Evolutionary conservation across 1,140 invertebrate species (phyloP), one percentile per base, ranked within the genome.

Genomic region (Nymphalis io): DNA sequence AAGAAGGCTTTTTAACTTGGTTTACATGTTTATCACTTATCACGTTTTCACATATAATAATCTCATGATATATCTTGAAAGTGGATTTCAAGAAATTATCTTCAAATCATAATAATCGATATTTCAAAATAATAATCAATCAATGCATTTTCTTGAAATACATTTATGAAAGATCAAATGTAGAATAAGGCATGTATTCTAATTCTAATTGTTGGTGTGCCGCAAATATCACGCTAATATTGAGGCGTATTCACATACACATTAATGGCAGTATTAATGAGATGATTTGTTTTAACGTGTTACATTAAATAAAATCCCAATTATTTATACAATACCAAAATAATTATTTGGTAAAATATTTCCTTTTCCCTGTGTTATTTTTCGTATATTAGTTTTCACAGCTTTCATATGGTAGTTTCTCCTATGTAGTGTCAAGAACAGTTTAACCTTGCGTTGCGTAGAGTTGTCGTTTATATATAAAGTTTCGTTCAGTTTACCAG

Each of bases 171-270:
- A 51, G 44, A 63, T 68, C 44, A 48, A 48, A 70, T 76, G 64
- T 80, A 76, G 82, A 79, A 79, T 84, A 80, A 74, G 75, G 77
- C 80, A 79, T 83, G 81, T 82, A 81, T 75, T 68, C 75, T 78
- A 70, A 72, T 69, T 64, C 57, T 67, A 40, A 48, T 46, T 76
- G 61, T 73, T 73, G 66, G 71, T 75, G 73, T 73, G 67, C 67
- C 21, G 66, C 60, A 60, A 61, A 33, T 65, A 59, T 66, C 62
- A 66, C 60, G 68, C 60, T 63, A 70, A 62, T 69, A 33, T 55
- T 60, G 53, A 44, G 38, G 46, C 39, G 48, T 55, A 59, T 53
- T 66, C 38, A 55, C 51, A 3, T 18, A 46, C 46, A 48, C 58
- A 46, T 39, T 60, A 51, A 68, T 59, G 20, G 48, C 60, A 20